Evolutionary conservation across 2,113 vertebrate genomes (phyloP), one percentile per base, ranked within the genome.

Genomic region (Silurus meridionalis): DNA sequence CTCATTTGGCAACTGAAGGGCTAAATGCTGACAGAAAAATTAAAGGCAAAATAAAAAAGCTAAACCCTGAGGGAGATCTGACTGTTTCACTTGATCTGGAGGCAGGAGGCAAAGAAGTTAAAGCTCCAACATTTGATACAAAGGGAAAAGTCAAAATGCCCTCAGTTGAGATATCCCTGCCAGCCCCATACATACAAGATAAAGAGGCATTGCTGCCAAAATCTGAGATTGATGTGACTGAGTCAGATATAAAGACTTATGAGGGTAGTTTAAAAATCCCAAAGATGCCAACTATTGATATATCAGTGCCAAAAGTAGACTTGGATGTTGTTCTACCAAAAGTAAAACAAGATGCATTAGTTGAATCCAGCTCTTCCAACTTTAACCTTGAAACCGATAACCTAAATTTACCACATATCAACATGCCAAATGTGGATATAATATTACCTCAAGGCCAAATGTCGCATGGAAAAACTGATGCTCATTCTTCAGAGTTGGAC

Each of bases 301-400:
- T 96, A 85, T 93, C 94, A 0, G 84, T 94, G 37, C 96, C 96
- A 58, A 95, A 94, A 87, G 87, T 96, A 23, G 94, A 96, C 61
- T 87, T 96, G 58, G 93, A 91, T 90, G 74, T 95, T 4, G 88
- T 82, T 67, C 11, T 86, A 25, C 55, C 58, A 48, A 71, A 63
- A 57, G 66, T 88, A 46, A 92, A 90, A 55, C 85, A 87, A 74
- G 88, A 90, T 52, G 37, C 57, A n/a, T 79, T 90, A n/a, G 21
- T 50, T 57, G 82, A 90, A 2, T 85, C 85, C 19, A 81, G 21
- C 19, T 46, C 63, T 25, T 25, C 21, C n/a, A 58, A 79, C 37
- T 37, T 79, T 13, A 87, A 87, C 61, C 52, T 83, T 57, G 87
- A 90, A 13, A 55, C 8, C 28, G 87, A 13, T 77, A 90, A 87